Percentiles rank a stretch among this genome's conserved stretches.
Conservation (phyloP, 2,888 invertebrate genomes). For the Prosapia bicincta region DNA sequence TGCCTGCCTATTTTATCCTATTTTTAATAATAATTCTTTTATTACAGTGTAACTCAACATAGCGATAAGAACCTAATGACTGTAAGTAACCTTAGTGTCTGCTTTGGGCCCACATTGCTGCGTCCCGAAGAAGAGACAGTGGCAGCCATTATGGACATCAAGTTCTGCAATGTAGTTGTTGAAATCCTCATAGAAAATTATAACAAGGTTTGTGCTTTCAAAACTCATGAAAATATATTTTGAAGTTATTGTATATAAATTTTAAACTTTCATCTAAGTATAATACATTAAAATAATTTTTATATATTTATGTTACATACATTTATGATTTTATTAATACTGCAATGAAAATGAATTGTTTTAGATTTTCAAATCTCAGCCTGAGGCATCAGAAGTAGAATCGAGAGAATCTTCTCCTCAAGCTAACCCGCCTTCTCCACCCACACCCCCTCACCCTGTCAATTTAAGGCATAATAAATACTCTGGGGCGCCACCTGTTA, state of each 20-base stretch:
- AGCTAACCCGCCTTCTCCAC: conserved; percentile 39
- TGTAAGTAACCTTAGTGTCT: conserved; percentile 95
- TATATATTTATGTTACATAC: no score
- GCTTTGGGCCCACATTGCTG: conserved; percentile 95
- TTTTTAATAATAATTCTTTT: no score
- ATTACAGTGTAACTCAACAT: conserved; percentile 72
- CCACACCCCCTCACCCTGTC: conserved; percentile 37
- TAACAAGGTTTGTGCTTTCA: conserved; percentile 60
- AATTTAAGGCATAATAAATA: conserved; percentile 33
- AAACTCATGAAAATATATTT: no score
- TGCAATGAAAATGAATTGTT: no score
- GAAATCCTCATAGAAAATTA: conserved; percentile 92
- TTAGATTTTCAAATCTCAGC: conserved; percentile 50
- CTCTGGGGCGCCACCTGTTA: conserved; percentile 41
- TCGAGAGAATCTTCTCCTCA: conserved; percentile 36
- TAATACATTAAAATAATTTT: no score
- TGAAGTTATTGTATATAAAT: no score
- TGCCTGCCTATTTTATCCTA: no score
- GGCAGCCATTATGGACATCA: conserved; percentile 97
- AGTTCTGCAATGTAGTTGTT: conserved; percentile 98
- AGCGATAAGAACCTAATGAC: conserved; percentile 93
- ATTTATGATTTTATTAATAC: no score
- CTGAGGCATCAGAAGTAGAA: conserved; percentile 35
- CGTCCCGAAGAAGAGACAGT: conserved; percentile 95
- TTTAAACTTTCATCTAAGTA: no score